Conservation (phyloP, 2,888 invertebrate species). For the Bhutanitis thaidina region DNA sequence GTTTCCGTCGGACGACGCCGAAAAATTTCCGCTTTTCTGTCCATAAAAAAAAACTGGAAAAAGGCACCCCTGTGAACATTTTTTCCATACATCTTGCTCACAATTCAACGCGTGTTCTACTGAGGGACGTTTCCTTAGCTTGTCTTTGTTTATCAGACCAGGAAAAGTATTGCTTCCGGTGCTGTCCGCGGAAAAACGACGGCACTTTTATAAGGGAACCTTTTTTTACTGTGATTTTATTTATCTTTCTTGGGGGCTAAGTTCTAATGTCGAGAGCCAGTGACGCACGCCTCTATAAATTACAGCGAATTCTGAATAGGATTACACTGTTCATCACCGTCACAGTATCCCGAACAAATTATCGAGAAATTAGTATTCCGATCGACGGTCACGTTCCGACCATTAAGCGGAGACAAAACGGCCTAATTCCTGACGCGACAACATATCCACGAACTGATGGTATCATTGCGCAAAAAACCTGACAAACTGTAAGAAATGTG, state of each 20-base stretch:
- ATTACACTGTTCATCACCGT: conserved; percentile 60
- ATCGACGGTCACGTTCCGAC: conserved; percentile 72
- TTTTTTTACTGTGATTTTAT: conserved; percentile 25
- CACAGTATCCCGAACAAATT: conserved; percentile 63
- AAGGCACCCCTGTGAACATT: conserved; percentile 33
- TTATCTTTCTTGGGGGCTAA: conserved; percentile 20
- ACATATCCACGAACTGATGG: conserved; percentile 68
- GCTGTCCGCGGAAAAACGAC: conserved; percentile 46
- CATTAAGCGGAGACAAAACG: conserved; percentile 77
- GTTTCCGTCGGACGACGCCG: conserved; percentile 40
- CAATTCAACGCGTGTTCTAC: conserved; percentile 44
- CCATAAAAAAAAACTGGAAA: conserved; percentile 35
- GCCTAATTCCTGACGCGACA: conserved; percentile 69
- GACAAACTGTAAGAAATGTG: conserved; percentile 31
- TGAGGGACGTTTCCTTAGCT: conserved; percentile 56
- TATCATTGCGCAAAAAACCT: conserved; percentile 78
- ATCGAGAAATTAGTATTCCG: conserved; percentile 65
- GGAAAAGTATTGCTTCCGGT: conserved; percentile 70
- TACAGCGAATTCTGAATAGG: conserved; percentile 51
- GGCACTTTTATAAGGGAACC: conserved; percentile 45
- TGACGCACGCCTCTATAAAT: conserved; percentile 51
- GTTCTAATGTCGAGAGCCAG: conserved; percentile 6
- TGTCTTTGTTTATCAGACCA: conserved; percentile 63
- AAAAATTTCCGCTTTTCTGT: conserved; percentile 36
- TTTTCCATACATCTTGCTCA: conserved; percentile 61